Base-by-base conservation (phyloP, 1,140 invertebrate species). In the Drosophila virilis region DNA sequence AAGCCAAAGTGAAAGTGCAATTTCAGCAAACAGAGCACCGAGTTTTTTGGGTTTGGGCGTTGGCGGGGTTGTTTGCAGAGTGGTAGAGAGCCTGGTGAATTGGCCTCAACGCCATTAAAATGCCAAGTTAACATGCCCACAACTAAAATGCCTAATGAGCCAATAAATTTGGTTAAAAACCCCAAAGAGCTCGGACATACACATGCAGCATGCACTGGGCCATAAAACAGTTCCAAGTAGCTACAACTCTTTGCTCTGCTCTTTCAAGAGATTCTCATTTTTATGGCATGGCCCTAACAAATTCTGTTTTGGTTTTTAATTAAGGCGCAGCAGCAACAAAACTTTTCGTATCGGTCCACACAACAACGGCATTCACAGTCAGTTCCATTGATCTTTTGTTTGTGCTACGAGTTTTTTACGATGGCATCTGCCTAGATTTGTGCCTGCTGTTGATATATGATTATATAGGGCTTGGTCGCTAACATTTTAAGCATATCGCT, bases 71-170 rank as follows among this genome's bases (percentile, higher is more conserved):
- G 38, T 10, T 12, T 59, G 46, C 22, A 38, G 64, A 35, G 40
- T 32, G 37, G 50, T 17, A 42, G 17, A 10, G 52, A 45, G 51
- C 22, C 64, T 70, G 38, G 17, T 71, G 22, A 51, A 52, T 33
- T 51, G 37, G 35, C 60, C 6, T 58, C 46, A 28, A 12, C 15
- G 67, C 58, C 67, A 74, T 74, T 74, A 74, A 73, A 68, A 68
- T 50, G 59, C 72, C 50, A 64, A 70, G 66, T 84, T 84, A 84
- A 84, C 80, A 73, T 83, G 80, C 50, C 76, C 76, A 72, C 80
- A 77, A 79, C 80, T 73, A 84, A 77, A 79, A 83, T 77, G 76
- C 64, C 80, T 83, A 84, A 84, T 83, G 77, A 83, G 80, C 76
- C 74, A 83, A 83, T 83, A 83, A 83, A 83, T 83, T 74, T 60